Evolutionary conservation across 2,113 vertebrate species (phyloP).

Genomic region (Amazona vittata): DNA sequence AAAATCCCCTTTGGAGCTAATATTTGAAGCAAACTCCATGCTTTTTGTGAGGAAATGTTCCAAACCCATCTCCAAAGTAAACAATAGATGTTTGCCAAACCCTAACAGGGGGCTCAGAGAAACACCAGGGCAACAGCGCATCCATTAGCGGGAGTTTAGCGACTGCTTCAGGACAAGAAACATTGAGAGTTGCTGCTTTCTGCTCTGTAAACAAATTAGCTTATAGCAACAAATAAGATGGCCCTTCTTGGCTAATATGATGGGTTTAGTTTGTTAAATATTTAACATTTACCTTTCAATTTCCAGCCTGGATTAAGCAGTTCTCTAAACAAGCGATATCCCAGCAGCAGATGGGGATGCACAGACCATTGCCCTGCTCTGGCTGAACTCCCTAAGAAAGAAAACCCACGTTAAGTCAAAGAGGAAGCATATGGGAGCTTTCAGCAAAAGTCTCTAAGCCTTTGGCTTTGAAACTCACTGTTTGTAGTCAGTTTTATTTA

Average conservation of each 20-base stretch:
- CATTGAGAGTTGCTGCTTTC: neutral
- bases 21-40: neutral
- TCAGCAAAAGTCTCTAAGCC: neutral
- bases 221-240: neutral
- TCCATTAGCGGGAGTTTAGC: slow-evolving; percentile 44
- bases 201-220: slow-evolving; percentile 44
- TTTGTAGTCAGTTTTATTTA: neutral
- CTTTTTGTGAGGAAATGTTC: neutral
- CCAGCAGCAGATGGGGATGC: slow-evolving; percentile 36
- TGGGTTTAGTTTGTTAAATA: slow-evolving; percentile 28
- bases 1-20: neutral
- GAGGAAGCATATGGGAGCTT: neutral
- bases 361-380: neutral
- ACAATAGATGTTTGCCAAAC: slow-evolving; percentile 48
- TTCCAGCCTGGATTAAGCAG: slow-evolving; percentile 24
- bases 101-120: neutral
- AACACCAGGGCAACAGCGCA: neutral
- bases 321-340: slow-evolving; percentile 20
- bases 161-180: neutral
- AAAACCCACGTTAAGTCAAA: neutral
- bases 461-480: neutral
- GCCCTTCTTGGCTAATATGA: neutral
- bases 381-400: neutral
- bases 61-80: slow-evolving; percentile 6
- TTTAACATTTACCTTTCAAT: slow-evolving; percentile 44